Conservation (phyloP, 2,888 invertebrate species). For the Idaea straminata region DNA sequence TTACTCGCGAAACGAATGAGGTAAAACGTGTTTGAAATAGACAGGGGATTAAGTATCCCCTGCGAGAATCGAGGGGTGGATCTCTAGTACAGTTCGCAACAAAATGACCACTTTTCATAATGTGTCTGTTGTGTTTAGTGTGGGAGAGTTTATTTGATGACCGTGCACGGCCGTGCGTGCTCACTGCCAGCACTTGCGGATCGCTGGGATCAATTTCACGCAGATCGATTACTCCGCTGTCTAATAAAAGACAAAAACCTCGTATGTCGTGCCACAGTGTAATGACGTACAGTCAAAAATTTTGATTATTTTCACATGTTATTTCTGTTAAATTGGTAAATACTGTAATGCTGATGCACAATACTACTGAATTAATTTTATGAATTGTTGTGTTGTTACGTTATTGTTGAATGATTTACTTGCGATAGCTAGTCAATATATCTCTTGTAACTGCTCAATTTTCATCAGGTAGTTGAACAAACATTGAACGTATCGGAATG, state of each 20-base stretch:
- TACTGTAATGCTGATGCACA: no score
- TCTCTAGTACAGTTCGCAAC: conserved; percentile 22
- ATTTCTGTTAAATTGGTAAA: background rate
- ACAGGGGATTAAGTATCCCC: conserved; percentile 78
- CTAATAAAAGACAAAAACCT: conserved; percentile 33
- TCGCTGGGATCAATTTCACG: conserved; percentile 66
- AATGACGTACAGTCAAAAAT: conserved; percentile 1
- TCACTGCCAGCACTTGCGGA: conserved; percentile 50
- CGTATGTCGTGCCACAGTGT: conserved; percentile 17
- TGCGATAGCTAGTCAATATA: background rate
- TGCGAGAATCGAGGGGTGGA: conserved; percentile 48
- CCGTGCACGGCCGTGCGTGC: conserved; percentile 53
- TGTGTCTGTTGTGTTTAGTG: background rate
- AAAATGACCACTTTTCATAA: conserved; percentile 4
- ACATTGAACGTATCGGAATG: conserved; percentile 8
- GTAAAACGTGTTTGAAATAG: conserved; percentile 80
- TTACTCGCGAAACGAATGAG: conserved; percentile 75
- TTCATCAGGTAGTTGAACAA: background rate
- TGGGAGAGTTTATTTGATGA: conserved; percentile 10
- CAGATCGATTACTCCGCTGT: conserved; percentile 65
- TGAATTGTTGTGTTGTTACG: background rate
- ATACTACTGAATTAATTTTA: no score
- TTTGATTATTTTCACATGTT: background rate
- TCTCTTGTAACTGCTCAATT: background rate
- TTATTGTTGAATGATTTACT: background rate